Evolutionary conservation across 2,113 vertebrate species (phyloP).

Genomic region (Varanus komodoensis): DNA sequence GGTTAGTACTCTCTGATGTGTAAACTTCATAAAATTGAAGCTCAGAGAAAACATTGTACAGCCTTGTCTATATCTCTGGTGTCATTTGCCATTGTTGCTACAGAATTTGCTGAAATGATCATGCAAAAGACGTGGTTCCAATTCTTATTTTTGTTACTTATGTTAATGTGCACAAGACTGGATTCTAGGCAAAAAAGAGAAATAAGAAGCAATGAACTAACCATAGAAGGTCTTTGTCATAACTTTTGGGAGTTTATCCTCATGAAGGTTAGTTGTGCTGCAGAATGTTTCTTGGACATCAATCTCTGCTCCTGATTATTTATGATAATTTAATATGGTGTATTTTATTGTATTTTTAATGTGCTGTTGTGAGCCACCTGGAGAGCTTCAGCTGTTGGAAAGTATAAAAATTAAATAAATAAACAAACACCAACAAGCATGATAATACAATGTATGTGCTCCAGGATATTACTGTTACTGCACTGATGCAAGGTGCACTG

Average conservation of each 20-base stretch:
- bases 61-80: not conserved
- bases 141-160: slow-evolving; percentile 31
- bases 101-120: not conserved
- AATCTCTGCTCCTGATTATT: not conserved
- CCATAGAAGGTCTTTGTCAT: slow-evolving; percentile 31
- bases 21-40: slow-evolving; percentile 3
- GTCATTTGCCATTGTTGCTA: rapidly evolving
- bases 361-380: too few relatives aligned
- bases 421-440: not conserved
- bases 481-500: not conserved
- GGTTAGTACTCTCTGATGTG: not conserved
- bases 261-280: not conserved
- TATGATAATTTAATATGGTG: too few relatives aligned
- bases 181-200: slow-evolving; percentile 15
- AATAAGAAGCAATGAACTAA: slow-evolving; percentile 16
- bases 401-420: too few relatives aligned
- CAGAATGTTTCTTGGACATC: slow-evolving; percentile 20
- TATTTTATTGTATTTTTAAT: too few relatives aligned
- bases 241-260: slow-evolving; percentile 43
- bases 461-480: not conserved
- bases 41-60: not conserved
- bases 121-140: slow-evolving; percentile 17
- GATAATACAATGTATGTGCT: not conserved
- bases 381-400: too few relatives aligned
- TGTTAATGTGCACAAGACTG: slow-evolving; percentile 14